phyloP scores from a whole-genome alignment of 2,888 invertebrate species.

The Plagiodera versicolora region DNA sequence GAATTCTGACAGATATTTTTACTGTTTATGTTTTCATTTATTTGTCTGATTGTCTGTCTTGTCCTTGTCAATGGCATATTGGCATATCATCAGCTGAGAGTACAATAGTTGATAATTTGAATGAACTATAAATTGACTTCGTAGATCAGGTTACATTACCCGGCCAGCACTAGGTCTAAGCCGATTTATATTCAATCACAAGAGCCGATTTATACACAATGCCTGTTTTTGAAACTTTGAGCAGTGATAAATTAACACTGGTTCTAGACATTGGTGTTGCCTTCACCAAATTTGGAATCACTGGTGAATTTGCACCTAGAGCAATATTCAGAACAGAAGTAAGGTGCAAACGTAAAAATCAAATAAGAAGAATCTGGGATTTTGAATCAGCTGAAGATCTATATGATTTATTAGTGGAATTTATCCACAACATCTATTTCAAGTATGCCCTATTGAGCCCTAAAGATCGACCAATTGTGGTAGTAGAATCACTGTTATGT shows the following conservation, averaged over 20 bases:
- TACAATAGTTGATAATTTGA: no score
- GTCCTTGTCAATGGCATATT: no score
- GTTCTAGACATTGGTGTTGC: constrained; percentile 88
- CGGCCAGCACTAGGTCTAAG: no score
- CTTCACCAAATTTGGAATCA: constrained; percentile 93
- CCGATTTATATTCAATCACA: no score
- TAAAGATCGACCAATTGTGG: constrained; percentile 87
- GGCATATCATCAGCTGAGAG: no score
- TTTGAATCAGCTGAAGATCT: constrained; percentile 70
- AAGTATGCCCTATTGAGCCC: constrained; percentile 91
- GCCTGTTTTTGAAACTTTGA: constrained; percentile 81
- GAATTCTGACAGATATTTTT: no score
- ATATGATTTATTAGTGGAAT: constrained; percentile 84
- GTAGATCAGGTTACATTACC: no score
- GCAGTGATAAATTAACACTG: constrained; percentile 81
- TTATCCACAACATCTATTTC: constrained; percentile 85
- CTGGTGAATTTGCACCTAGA: constrained; percentile 85
- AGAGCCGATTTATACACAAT: constrained; percentile 56
- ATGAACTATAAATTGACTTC: no score
- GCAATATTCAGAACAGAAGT: constrained; percentile 83
- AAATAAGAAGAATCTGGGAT: constrained; percentile 65
- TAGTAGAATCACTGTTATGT: constrained; percentile 88
- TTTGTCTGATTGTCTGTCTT: no score
- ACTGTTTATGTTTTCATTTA: no score
- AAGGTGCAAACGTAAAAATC: constrained; percentile 65